Percentiles rank a stretch among this genome's conserved stretches.
phyloP scores from a whole-genome alignment of 30 jellyfish, hydroid and myxozoan genomes.

The Turritopsis dohrnii region DNA sequence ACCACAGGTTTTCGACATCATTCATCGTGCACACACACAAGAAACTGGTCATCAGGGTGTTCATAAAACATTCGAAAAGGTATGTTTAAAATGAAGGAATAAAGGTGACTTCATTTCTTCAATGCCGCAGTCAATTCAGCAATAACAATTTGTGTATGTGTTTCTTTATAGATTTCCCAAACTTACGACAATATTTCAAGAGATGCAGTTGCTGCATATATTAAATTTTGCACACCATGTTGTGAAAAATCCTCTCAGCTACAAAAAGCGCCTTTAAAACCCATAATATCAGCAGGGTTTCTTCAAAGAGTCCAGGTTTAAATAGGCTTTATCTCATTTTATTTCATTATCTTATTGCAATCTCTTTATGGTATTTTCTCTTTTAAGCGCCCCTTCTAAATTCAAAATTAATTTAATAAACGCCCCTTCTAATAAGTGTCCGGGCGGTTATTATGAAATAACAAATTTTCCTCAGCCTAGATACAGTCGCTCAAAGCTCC shows the following conservation, averaged over 20 bases:
- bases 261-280: neutral
- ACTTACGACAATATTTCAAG: neutral
- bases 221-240: neutral
- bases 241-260: neutral
- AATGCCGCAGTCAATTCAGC: neutral
- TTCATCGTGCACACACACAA: neutral
- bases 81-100: neutral
- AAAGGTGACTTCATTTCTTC: too few species aligned
- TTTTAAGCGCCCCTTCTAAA: too few species aligned
- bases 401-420: too few species aligned
- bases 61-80: conserved; percentile 16
- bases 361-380: too few species aligned
- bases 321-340: neutral
- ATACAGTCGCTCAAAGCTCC: too few species aligned
- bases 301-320: neutral
- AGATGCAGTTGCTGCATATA: conserved; percentile 9
- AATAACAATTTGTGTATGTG: neutral
- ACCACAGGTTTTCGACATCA: conserved; percentile 4
- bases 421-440: too few species aligned
- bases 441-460: too few species aligned
- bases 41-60: conserved; percentile 8
- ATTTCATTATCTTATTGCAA: too few species aligned
- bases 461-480: too few species aligned
- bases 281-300: neutral
- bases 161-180: neutral